Conservation (phyloP, 2,888 invertebrate genomes). For the Baccha elongata region DNA sequence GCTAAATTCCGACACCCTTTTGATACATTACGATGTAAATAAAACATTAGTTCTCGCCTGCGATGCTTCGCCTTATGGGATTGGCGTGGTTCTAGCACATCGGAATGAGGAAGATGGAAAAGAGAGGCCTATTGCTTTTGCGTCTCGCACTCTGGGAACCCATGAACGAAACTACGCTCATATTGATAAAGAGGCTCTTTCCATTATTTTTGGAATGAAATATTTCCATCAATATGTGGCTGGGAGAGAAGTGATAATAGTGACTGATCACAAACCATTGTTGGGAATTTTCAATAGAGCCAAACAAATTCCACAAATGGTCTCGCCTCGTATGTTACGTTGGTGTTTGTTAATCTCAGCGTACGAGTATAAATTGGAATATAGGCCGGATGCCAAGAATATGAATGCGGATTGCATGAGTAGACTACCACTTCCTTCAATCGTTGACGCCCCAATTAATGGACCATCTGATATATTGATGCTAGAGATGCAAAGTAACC, state of each 20-base stretch:
- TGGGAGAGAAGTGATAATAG: constrained; percentile 8
- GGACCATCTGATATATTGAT: constrained; percentile 8
- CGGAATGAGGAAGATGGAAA: too few relatives aligned
- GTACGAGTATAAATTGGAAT: constrained; percentile 9
- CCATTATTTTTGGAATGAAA: too few relatives aligned
- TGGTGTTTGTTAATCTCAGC: too few relatives aligned
- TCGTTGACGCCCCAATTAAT: not conserved
- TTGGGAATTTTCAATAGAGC: too few relatives aligned
- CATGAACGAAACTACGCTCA: constrained; percentile 18
- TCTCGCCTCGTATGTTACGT: too few relatives aligned
- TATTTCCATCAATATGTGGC: constrained; percentile 40
- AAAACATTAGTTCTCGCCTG: too few relatives aligned
- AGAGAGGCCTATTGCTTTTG: constrained; percentile 35
- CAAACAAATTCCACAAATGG: too few relatives aligned
- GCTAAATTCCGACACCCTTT: not conserved
- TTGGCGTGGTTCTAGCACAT: too few relatives aligned
- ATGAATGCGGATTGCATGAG: constrained; percentile 19
- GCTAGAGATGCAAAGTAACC: constrained; percentile 5
- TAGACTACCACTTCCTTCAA: constrained; percentile 4
- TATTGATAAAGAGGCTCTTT: constrained; percentile 15
- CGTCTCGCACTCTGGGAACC: constrained; percentile 9
- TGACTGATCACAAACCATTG: constrained; percentile 38
- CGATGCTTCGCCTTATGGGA: too few relatives aligned
- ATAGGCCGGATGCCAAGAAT: not conserved
- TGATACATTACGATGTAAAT: too few relatives aligned